These are phyloP conservation scores for Nothura maculosa DNA, from an alignment of 2,797 vertebrate species.

Conservation along the genomic window DNA sequence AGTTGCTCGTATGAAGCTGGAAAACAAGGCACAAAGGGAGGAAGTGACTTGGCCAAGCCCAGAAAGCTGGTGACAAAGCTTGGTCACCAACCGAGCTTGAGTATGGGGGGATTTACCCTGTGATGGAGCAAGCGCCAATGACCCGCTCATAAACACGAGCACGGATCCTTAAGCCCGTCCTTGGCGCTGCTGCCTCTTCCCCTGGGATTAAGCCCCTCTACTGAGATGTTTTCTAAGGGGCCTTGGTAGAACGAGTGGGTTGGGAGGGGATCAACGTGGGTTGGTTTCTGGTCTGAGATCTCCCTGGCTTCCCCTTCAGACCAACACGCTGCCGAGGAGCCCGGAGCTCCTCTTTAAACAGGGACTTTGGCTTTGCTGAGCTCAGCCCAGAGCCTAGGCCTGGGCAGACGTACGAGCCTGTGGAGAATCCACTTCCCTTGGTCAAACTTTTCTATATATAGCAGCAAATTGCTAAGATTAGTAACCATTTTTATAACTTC, in stretches of 20 bases:
- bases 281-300: background rate
- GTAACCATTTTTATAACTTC: background rate
- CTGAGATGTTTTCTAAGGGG: background rate
- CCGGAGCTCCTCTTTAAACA: background rate
- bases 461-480: background rate
- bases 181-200: rapidly evolving
- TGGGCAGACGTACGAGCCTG: background rate
- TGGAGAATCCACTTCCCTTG: background rate
- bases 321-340: rapidly evolving
- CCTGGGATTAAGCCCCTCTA: background rate
- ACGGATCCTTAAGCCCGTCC: rapidly evolving
- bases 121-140: rapidly evolving
- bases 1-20: background rate
- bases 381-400: too few species aligned
- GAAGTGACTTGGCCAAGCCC: background rate
- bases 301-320: background rate
- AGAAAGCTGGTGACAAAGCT: background rate
- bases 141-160: rapidly evolving
- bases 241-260: too few species aligned
- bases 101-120: rapidly evolving
- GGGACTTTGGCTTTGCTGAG: background rate
- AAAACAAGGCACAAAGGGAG: conserved; percentile 22
- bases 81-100: too few species aligned
- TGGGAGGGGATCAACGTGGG: too few species aligned
- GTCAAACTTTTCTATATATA: background rate